phyloP scores from a whole-genome alignment of 2,113 vertebrate genomes.

The Solea senegalensis region DNA sequence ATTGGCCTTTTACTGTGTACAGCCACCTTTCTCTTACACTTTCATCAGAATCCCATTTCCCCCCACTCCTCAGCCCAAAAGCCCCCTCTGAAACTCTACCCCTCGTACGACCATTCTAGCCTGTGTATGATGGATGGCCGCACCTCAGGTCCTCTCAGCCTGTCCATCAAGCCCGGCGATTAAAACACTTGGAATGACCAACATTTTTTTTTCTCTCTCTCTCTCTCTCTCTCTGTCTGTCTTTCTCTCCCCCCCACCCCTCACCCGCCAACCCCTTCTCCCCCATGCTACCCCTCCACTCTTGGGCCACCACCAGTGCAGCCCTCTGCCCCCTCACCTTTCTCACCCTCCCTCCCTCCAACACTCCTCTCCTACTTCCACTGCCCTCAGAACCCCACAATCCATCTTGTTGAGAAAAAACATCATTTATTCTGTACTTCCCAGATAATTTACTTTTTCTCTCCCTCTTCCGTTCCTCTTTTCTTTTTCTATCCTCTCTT shows the following conservation, averaged over 20 bases:
- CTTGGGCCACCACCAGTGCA: constrained; percentile 65
- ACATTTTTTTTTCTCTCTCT: constrained; percentile 71
- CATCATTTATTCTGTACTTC: constrained; percentile 99
- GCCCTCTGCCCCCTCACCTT: constrained; percentile 75
- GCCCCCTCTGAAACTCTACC: constrained; percentile 86
- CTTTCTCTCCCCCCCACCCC: constrained; percentile 7
- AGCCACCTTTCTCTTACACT: constrained; percentile 88
- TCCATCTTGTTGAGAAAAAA: constrained; percentile 98
- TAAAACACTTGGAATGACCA: constrained; percentile 87
- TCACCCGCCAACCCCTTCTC: constrained; percentile 52
- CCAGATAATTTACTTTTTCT: constrained; percentile 99
- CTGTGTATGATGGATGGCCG: constrained; percentile 90
- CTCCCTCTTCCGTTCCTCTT: constrained; percentile 74
- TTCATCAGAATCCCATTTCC: constrained; percentile 93
- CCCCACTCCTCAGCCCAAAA: constrained; percentile 81
- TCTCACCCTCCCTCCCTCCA: constrained; percentile 61
- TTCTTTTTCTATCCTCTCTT: constrained; percentile 87
- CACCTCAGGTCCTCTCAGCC: constrained; percentile 87
- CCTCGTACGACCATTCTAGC: constrained; percentile 80
- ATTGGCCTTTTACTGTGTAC: constrained; percentile 85
- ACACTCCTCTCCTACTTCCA: constrained; percentile 71
- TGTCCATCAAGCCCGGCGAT: constrained; percentile 91
- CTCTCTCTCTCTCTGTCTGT: constrained; percentile 23
- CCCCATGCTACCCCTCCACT: constrained; percentile 63
- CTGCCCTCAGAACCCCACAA: constrained; percentile 89